These are phyloP conservation scores for Ceratotherium simum DNA, from an alignment of 2,113 vertebrate species.

Conservation along the genomic window DNA sequence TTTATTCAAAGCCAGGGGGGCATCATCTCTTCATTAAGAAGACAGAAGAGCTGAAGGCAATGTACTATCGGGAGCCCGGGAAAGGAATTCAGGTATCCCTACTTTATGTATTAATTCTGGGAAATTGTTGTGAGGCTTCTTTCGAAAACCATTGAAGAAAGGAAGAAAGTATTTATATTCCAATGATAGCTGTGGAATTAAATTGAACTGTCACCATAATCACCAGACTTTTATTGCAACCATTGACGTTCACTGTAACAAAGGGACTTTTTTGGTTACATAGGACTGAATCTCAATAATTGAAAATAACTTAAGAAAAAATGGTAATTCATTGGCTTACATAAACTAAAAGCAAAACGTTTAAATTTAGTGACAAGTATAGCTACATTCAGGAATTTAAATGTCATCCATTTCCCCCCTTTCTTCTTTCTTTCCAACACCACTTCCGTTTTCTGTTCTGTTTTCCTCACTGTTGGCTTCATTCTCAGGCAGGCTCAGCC, in stretches of 20 bases:
- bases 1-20: conserved; percentile 67
- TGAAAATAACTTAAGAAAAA: not conserved
- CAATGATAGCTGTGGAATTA: not conserved
- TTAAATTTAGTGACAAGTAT: not conserved
- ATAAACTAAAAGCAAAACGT: not conserved
- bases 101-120: not conserved
- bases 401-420: not conserved
- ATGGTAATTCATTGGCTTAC: not conserved
- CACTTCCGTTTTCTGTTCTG: not conserved
- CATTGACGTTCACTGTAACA: not conserved
- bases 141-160: not conserved
- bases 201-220: not conserved
- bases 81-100: conserved; percentile 78
- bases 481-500: not conserved
- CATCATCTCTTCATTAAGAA: conserved; percentile 46
- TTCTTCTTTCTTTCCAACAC: not conserved
- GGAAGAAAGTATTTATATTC: not conserved
- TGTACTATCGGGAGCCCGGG: conserved; percentile 47
- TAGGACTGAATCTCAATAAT: not conserved
- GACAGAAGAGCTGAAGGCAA: conserved; percentile 37
- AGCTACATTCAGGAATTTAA: not conserved
- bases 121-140: not conserved
- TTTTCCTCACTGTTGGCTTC: not conserved
- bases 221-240: not conserved
- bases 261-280: not conserved